Base-by-base conservation (phyloP, 1,140 invertebrate genomes). In the Drosophila serrata region DNA sequence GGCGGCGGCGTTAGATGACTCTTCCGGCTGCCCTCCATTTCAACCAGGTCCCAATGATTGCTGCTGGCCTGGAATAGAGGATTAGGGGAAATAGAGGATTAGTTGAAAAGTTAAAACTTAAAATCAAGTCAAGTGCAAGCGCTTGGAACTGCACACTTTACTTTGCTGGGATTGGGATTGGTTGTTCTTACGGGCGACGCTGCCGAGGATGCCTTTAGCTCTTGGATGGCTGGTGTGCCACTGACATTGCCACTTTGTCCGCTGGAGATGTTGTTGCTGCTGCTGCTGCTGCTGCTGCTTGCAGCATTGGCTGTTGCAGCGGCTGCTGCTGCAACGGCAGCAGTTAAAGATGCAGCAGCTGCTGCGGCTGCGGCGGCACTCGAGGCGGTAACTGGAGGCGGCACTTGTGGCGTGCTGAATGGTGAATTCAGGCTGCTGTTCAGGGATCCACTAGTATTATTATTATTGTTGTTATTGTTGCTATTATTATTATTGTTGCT, bases 1-100 rank as follows among this genome's bases (percentile, higher is more conserved):
- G 94, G 95, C 57, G 94, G 95, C 60, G 94, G 95, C 19, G 92
- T 92, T 46, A 92, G 61, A 24, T 92, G 86, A 67, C 75, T 90
- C 51, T 82, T 90, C 42, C 86, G 76, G 15, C 48, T 91, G 59
- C 86, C 87, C 65, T 90, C 87, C 64, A 87, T 63, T 8, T 90
- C 82, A 12, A 68, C 67, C 22, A 90, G 49, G 59, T 92, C 91
- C 91, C 91, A 92, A 31, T 92, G 87, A 12, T 81, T 88, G 77
- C 82, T 90, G 43, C 51, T 39, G 78, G 79, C 91, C 90, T 43
- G 5, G 1, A 24, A 53, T n/a, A 24, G 3, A 27, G 7, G 13
- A 29, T 11, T 3, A 0, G 7, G 0, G 5, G 12, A 37, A n/a
- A 29, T 9, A 11, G 1, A 2, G 17, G 11, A 22, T 62, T 56